Base-by-base conservation (phyloP, 2,113 vertebrate genomes). In the Cyanoderma ruficeps region DNA sequence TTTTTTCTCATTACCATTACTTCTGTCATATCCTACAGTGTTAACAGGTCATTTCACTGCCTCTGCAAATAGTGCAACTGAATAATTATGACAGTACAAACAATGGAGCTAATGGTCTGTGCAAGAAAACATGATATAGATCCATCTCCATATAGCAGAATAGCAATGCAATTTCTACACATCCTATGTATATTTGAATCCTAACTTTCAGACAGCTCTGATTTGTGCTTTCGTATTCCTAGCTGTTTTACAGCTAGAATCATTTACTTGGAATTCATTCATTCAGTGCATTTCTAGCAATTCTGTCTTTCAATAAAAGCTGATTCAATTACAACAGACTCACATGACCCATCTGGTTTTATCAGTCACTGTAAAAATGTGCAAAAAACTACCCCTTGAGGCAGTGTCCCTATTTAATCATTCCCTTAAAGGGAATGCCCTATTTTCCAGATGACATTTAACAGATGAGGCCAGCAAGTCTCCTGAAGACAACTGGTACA, bases 261-360 rank as follows among this genome's bases (percentile, higher is more conserved):
- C 65, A 88, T 80, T 96, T 95, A 91, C 78, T 95, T 95, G 89
- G 79, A 97, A 96, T 94, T 93, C 71, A 94, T 88, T 93, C 91
- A 94, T 88, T 95, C 76, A 50, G 87, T 83, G 85, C 93, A 95
- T 96, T 96, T 96, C 89, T 86, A 95, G 87, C 82, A 95, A 93
- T 90, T 93, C 59, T 55, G 11, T 77, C 77, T 95, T 90, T 94
- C 93, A 91, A 84, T 92, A 96, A 96, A 93, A 96, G 55, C 90
- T 89, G 94, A 96, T 96, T 95, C 92, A 95, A 95, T 94, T 94
- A 96, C 65, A 95, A 88, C 20, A 94, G 61, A 92, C 93, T 96
- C 94, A 93, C 86, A 95, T 89, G 93, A 90, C 92, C 92, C 94
- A 97, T 93, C 96, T 95, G 95, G 94, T 96, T 96, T 97, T 95